Percentiles rank a stretch among this genome's conserved stretches.
Evolutionary conservation across 2,113 vertebrate species (phyloP).

Genomic region (Thermophis baileyi): DNA sequence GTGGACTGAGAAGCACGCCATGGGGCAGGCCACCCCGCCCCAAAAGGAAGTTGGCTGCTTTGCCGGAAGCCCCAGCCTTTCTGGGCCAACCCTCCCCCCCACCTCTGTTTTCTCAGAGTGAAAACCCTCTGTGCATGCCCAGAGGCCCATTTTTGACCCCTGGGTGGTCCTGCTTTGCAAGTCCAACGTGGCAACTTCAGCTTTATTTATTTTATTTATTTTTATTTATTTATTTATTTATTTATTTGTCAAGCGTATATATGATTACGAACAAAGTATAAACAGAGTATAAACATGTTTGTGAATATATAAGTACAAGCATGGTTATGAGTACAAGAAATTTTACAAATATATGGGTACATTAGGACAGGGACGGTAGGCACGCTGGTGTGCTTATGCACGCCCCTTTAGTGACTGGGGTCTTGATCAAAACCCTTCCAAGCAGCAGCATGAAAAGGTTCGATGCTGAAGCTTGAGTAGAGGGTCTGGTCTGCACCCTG

Average conservation of each 20-base stretch:
- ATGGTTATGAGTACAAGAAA: no score
- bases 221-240: no score
- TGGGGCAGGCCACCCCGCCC: constrained; percentile 19
- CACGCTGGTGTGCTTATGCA: no score
- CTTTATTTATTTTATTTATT: no score
- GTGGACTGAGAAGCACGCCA: constrained; percentile 64
- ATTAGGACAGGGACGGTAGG: no score
- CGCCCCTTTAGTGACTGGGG: background rate
- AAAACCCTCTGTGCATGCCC: background rate
- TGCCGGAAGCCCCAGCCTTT: constrained; percentile 34
- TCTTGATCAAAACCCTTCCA: background rate
- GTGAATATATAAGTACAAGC: no score
- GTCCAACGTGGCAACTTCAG: no score
- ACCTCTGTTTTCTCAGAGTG: background rate
- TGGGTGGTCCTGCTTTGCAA: background rate
- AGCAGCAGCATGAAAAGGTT: background rate
- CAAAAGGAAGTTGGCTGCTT: constrained; percentile 17
- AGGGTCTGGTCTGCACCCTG: background rate
- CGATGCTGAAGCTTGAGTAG: background rate
- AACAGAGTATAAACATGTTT: no score
- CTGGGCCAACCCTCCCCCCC: background rate
- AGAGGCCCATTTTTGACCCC: background rate
- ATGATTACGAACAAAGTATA: no score
- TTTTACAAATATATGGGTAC: no score
- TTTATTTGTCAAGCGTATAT: no score